Percentiles rank a stretch among this genome's conserved stretches.
These are phyloP conservation scores for Nomada fucata DNA, from an alignment of 2,888 invertebrate genomes.

Conservation along the genomic window DNA sequence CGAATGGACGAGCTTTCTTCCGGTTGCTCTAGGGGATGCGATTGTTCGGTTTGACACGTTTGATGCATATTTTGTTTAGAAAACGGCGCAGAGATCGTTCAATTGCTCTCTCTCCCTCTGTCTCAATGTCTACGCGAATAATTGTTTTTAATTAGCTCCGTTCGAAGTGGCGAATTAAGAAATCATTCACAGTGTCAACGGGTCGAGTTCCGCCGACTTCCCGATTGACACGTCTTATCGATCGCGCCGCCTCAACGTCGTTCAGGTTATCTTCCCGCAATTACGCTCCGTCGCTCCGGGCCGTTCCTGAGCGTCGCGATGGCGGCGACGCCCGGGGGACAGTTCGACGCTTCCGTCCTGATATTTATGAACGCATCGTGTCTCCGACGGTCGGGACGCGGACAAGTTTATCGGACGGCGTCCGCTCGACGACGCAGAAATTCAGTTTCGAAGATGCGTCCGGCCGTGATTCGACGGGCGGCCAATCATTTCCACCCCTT, in stretches of 20 bases:
- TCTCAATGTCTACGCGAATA: too few species aligned
- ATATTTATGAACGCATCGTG: constrained; percentile 57
- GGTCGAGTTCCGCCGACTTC: neutral
- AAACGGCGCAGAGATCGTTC: too few species aligned
- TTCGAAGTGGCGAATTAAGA: neutral
- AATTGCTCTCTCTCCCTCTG: too few species aligned
- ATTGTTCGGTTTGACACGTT: too few species aligned
- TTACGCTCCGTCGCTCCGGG: constrained; percentile 72
- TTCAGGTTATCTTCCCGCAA: constrained; percentile 47
- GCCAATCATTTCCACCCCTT: neutral
- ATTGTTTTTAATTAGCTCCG: too few species aligned
- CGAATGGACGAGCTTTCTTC: too few species aligned
- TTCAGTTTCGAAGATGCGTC: neutral
- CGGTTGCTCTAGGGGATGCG: too few species aligned
- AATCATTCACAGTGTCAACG: neutral
- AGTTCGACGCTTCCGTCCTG: constrained; percentile 62
- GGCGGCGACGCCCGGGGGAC: constrained; percentile 60
- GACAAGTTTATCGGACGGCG: neutral
- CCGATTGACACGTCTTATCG: constrained; percentile 13
- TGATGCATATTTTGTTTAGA: too few species aligned
- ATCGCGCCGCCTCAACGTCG: neutral
- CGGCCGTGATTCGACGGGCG: neutral
- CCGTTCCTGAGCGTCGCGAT: constrained; percentile 67
- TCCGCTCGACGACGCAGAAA: neutral
- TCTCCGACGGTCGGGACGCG: neutral